Conservation (phyloP, 2,888 invertebrate genomes). For the Noctua janthina region DNA sequence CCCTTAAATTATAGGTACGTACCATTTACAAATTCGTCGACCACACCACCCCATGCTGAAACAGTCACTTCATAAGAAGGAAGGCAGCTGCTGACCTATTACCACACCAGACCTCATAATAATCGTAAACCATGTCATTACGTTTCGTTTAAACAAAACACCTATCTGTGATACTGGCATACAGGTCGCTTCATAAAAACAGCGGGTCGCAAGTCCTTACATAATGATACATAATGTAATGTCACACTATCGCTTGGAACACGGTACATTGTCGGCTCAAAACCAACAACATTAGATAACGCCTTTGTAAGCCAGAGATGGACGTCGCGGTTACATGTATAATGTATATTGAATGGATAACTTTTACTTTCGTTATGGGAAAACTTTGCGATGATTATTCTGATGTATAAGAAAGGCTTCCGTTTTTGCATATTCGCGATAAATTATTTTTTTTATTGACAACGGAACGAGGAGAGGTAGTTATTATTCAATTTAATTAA, state of each 20-base stretch:
- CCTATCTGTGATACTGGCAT: constrained; percentile 23
- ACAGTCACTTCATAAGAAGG: not conserved
- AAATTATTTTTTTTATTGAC: constrained; percentile 12
- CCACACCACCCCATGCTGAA: not conserved
- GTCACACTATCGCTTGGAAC: constrained; percentile 28
- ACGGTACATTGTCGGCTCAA: constrained; percentile 46
- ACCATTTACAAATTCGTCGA: not conserved
- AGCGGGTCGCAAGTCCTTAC: constrained; percentile 46
- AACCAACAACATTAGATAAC: constrained; percentile 32
- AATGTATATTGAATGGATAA: constrained; percentile 22
- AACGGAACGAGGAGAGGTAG: not conserved
- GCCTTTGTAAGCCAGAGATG: constrained; percentile 40
- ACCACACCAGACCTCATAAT: constrained; percentile 14
- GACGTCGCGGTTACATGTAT: constrained; percentile 22
- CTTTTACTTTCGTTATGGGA: constrained; percentile 66
- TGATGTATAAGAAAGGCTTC: constrained; percentile 28
- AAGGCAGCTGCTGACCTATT: constrained; percentile 1
- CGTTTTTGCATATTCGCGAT: constrained; percentile 13
- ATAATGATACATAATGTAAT: constrained; percentile 40
- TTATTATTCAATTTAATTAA: not conserved
- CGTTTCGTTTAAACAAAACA: constrained; percentile 34
- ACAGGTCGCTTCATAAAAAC: constrained; percentile 51
- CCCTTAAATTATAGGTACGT: not conserved
- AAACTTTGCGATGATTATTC: constrained; percentile 52
- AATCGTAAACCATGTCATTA: not conserved